Base-by-base conservation (phyloP, 1,140 invertebrate genomes). In the Hestina assimilis region DNA sequence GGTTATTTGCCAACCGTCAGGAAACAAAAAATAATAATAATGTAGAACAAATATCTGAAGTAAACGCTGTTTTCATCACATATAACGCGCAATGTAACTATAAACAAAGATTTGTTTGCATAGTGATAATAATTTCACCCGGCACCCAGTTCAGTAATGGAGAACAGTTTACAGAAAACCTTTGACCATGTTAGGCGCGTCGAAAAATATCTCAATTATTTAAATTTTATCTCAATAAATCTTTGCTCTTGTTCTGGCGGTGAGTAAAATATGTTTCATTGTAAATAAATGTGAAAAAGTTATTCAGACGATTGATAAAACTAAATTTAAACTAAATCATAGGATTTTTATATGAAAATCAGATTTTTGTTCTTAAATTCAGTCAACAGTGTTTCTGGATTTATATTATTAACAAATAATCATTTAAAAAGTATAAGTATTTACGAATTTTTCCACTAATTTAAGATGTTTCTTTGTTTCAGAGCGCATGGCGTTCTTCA, bases 381-480 rank as follows among this genome's bases (percentile, higher is more conserved):
- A 29, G n/a, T 29, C n/a, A n/a, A n/a, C n/a, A n/a, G n/a, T n/a
- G n/a, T n/a, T n/a, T n/a, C n/a, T n/a, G n/a, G n/a, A n/a, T n/a
- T n/a, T n/a, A n/a, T n/a, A n/a, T n/a, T n/a, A n/a, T n/a, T n/a
- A n/a, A n/a, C n/a, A n/a, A n/a, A n/a, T n/a, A n/a, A n/a, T n/a
- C n/a, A n/a, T n/a, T n/a, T n/a, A n/a, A n/a, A n/a, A n/a, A n/a
- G n/a, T n/a, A n/a, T n/a, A n/a, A n/a, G n/a, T n/a, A n/a, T n/a
- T 17, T 6, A 28, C 24, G 8, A 28, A 19, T 19, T 38, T 38
- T 19, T 38, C 6, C 9, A 23, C 14, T 20, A 31, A 47, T 38
- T 40, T 19, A n/a, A n/a, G 20, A 12, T 15, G 17, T 43, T 40
- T 41, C 8, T 41, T 68, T 64, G 43, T 68, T 68, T 48, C 53